phyloP scores from a whole-genome alignment of 2,113 vertebrate genomes.

The Coptodon rendalli region DNA sequence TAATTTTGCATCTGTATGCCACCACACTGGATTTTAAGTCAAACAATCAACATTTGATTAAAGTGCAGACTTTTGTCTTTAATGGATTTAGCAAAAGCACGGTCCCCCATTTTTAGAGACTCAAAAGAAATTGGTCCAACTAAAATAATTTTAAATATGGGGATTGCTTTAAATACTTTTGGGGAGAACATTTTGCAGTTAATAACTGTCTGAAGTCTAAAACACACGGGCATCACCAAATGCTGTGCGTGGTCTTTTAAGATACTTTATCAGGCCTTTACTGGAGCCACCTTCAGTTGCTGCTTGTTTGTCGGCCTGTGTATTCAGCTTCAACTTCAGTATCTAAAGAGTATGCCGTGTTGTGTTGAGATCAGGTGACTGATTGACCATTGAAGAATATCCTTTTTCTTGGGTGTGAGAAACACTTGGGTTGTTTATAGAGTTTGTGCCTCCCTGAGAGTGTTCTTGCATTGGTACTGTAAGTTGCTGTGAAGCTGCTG shows the following conservation, averaged over 20 bases:
- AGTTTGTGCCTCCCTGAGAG: not conserved
- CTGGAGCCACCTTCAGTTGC: not conserved
- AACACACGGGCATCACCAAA: not conserved
- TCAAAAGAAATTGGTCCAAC: not conserved
- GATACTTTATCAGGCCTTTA: not conserved
- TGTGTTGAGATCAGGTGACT: not conserved
- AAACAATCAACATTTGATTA: not conserved
- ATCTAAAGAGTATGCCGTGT: not conserved
- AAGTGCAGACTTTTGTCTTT: not conserved
- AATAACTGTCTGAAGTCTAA: not conserved
- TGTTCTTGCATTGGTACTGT: not conserved
- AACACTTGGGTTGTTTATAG: not conserved
- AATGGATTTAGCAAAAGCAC: not conserved
- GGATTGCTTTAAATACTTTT: not conserved
- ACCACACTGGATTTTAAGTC: not conserved
- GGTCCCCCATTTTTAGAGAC: rapidly evolving
- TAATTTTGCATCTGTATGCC: not conserved
- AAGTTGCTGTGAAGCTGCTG: not conserved
- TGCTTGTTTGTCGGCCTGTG: not conserved
- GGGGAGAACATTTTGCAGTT: not conserved
- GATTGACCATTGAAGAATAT: not conserved
- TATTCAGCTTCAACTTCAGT: not conserved
- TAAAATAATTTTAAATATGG: not conserved
- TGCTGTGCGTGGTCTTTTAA: not conserved
- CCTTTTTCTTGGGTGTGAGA: not conserved